These are phyloP conservation scores for Manis javanica DNA, from an alignment of 2,797 vertebrate genomes.

Conservation along the genomic window DNA sequence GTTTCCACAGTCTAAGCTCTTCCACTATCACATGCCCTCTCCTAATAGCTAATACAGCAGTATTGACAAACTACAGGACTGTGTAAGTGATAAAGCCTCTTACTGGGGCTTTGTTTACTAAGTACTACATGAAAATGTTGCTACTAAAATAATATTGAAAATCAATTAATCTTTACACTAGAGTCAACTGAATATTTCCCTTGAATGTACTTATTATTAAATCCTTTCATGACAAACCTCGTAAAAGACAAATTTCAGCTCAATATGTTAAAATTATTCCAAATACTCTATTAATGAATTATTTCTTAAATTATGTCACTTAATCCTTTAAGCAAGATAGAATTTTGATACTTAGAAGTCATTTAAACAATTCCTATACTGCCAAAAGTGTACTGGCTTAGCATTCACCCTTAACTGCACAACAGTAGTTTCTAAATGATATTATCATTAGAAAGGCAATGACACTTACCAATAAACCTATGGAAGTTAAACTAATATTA, in stretches of 20 bases:
- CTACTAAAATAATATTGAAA: conserved; percentile 31
- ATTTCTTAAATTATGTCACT: not conserved
- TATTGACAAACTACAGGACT: not conserved
- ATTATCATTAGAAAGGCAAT: conserved; percentile 17
- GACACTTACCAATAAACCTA: conserved; percentile 94
- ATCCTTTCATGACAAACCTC: not conserved
- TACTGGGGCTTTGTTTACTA: not conserved
- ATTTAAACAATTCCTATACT: not conserved
- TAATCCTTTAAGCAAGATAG: not conserved
- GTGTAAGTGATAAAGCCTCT: not conserved
- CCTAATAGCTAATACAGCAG: not conserved
- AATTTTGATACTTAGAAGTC: not conserved
- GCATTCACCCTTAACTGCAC: not conserved
- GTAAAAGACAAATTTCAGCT: conserved; percentile 5
- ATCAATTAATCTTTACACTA: not conserved
- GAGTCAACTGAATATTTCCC: not conserved
- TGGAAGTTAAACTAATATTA: conserved; percentile 99
- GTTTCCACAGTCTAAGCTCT: not conserved
- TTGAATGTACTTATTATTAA: not conserved
- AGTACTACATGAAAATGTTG: not conserved
- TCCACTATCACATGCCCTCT: not conserved
- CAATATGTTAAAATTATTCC: not conserved
- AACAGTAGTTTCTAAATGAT: conserved; percentile 50
- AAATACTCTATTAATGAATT: conserved; percentile 34
- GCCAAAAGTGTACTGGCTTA: not conserved